Evolutionary conservation across 2,888 invertebrate genomes (phyloP).

Genomic region (Drosophila hamatofila): DNA sequence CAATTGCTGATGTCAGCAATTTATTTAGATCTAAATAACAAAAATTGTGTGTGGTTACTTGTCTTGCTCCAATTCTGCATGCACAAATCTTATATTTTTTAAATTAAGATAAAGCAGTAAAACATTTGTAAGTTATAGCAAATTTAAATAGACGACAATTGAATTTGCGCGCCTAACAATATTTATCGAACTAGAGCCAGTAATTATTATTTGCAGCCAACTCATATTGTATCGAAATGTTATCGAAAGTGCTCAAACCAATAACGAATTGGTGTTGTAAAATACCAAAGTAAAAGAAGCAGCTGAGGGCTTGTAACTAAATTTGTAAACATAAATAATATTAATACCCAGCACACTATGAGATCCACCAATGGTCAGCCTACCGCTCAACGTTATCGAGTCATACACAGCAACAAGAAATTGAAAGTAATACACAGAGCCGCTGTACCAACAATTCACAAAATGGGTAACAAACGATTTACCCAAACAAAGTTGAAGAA

Average conservation of each 20-base stretch:
- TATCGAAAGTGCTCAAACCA: slow-evolving; percentile 4
- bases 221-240: slow-evolving; percentile 16
- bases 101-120: not conserved
- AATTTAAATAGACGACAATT: not conserved
- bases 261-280: slow-evolving; percentile 10
- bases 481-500: slow-evolving; percentile 8
- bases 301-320: slow-evolving; percentile 16
- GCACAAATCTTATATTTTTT: not conserved
- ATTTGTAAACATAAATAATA: slow-evolving; percentile 12
- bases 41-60: slow-evolving; percentile 1
- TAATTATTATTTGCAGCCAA: not conserved
- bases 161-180: not conserved
- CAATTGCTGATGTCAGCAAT: slow-evolving; percentile 54
- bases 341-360: slow-evolving; percentile 17
- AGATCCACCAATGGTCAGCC: not conserved
- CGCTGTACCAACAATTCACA: not conserved
- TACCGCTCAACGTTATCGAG: not conserved
- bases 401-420: slow-evolving; percentile 8
- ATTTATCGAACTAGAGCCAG: slow-evolving; percentile 11
- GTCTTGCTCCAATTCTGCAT: slow-evolving; percentile 17
- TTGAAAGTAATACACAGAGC: not conserved
- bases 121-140: not conserved
- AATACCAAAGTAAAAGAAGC: not conserved
- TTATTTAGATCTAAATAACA: slow-evolving; percentile 33
- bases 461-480: slow-evolving; percentile 3